Percentiles rank a stretch among this genome's conserved stretches.
Conservation (phyloP, 2,113 vertebrate species). For the Gorsachius goisagi region DNA sequence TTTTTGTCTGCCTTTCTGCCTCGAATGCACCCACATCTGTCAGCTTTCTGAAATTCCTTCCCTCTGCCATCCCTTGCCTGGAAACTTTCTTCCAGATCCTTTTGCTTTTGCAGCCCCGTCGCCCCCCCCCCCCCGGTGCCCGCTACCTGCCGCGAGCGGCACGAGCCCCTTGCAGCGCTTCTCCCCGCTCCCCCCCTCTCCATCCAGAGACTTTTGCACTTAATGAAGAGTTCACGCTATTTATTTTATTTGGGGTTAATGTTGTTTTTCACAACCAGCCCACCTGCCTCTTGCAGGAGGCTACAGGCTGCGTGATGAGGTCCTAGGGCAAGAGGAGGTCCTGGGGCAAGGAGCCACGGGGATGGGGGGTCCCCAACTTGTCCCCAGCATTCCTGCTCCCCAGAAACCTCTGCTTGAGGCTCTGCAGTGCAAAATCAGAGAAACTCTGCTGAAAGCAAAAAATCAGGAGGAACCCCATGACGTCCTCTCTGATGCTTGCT, state of each 20-base stretch:
- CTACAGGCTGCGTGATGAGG: neutral
- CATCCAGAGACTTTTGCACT: neutral
- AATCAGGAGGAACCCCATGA: neutral
- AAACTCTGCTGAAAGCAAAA: neutral
- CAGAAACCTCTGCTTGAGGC: neutral
- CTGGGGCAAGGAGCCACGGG: neutral
- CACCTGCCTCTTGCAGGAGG: neutral
- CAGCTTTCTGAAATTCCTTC: neutral
- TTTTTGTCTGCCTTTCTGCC: neutral
- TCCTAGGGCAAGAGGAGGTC: neutral
- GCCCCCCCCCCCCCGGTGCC: fast-evolving
- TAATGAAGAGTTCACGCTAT: neutral
- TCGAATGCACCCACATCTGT: neutral
- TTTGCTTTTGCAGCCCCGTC: neutral
- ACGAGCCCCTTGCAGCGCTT: neutral
- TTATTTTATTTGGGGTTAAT: neutral
- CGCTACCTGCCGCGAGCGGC: fast-evolving
- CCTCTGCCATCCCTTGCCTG: neutral
- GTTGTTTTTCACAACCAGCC: neutral
- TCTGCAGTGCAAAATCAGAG: neutral
- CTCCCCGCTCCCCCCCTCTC: neutral
- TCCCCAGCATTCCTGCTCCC: neutral
- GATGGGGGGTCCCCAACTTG: neutral
- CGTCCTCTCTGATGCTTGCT: neutral
- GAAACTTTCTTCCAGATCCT: neutral